A percentile compares a stretch with the other conserved stretches of the same genome.
Conservation (phyloP, 2,113 vertebrate species). For the Centropus bengalensis region DNA sequence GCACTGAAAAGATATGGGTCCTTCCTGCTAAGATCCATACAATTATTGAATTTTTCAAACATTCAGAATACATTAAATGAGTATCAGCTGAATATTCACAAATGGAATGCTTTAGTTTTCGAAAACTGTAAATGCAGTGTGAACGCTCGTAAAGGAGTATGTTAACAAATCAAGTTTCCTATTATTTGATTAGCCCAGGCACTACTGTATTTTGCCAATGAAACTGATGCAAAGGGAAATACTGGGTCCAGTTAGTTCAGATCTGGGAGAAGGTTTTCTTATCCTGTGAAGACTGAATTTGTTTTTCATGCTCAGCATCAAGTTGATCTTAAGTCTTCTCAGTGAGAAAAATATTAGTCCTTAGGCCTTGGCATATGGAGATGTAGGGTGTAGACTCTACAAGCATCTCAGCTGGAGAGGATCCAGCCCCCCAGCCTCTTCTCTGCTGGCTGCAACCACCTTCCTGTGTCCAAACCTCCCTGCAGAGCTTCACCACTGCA, state of each 20-base stretch:
- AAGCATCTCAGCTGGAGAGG: background rate
- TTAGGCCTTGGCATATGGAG: background rate
- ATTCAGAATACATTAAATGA: background rate
- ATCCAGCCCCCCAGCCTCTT: background rate
- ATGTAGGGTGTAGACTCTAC: background rate
- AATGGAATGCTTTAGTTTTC: background rate
- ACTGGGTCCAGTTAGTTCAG: background rate
- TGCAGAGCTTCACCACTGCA: background rate
- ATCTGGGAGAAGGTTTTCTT: background rate
- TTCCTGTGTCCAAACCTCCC: background rate
- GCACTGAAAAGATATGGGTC: background rate
- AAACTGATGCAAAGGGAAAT: background rate
- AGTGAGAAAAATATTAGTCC: background rate
- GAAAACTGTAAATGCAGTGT: slow-evolving; percentile 3
- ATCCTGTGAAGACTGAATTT: background rate
- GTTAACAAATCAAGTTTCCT: slow-evolving; percentile 13
- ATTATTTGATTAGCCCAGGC: background rate
- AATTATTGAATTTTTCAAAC: slow-evolving; percentile 11
- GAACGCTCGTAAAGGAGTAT: background rate
- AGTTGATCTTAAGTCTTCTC: background rate
- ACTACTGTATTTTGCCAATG: background rate
- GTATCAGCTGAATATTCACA: background rate
- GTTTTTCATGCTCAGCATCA: slow-evolving; percentile 7
- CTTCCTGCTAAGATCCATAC: background rate
- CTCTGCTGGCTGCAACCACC: background rate